A percentile compares a stretch with the other conserved stretches of the same genome.
These are phyloP conservation scores for Aleiodes leptofemur DNA, from an alignment of 2,888 invertebrate genomes.

Conservation along the genomic window DNA sequence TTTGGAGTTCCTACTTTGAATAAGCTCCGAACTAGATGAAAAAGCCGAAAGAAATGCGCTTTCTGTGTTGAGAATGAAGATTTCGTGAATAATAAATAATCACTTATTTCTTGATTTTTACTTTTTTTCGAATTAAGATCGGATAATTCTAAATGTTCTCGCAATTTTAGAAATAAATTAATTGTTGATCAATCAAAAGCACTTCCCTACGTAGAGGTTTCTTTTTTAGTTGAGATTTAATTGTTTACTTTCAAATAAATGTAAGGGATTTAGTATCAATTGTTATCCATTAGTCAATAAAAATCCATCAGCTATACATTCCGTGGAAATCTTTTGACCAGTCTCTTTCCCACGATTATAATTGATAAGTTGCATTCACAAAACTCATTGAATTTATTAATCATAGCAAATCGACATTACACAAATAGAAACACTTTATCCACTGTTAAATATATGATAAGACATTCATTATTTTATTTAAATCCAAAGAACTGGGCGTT, in stretches of 20 bases:
- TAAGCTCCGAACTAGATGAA: not conserved
- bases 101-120: not conserved
- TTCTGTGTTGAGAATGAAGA: no score
- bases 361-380: not conserved
- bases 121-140: not conserved
- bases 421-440: not conserved
- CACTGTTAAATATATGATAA: not conserved
- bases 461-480: not conserved
- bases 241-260: not conserved
- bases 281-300: slow-evolving; percentile 63
- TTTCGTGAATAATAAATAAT: slow-evolving; percentile 39
- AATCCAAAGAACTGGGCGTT: slow-evolving; percentile 18
- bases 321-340: slow-evolving; percentile 64
- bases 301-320: slow-evolving; percentile 66
- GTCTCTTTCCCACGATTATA: not conserved
- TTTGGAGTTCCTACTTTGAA: not conserved
- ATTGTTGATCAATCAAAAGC: not conserved
- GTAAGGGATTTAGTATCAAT: not conserved
- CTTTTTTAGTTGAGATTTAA: not conserved
- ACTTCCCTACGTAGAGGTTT: no score
- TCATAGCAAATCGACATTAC: not conserved
- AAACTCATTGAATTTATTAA: not conserved
- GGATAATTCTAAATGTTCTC: not conserved
- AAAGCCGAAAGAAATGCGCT: no score
- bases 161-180: not conserved